Percentiles rank a stretch among this genome's conserved stretches.
phyloP scores from a whole-genome alignment of 2,797 vertebrate species.

The Sebastes hubbsi region DNA sequence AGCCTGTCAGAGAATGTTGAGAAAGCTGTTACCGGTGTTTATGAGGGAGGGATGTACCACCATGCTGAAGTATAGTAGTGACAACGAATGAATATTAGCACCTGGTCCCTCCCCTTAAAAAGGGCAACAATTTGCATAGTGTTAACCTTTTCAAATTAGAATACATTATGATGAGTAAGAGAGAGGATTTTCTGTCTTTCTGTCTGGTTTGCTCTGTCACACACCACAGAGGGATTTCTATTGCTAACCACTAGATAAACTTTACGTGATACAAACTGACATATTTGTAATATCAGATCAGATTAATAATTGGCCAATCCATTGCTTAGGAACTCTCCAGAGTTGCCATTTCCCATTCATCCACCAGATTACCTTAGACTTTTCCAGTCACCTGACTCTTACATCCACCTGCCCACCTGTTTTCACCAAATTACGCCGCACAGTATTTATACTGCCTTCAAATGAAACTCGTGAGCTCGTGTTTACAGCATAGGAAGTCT shows the following conservation, averaged over 20 bases:
- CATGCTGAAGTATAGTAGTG: not conserved
- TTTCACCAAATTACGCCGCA: not conserved
- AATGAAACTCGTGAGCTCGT: too few species aligned
- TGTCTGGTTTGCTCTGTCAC: not conserved
- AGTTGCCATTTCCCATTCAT: not conserved
- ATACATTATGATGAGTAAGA: not conserved
- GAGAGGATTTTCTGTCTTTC: not conserved
- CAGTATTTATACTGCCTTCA: too few species aligned
- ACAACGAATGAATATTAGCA: not conserved
- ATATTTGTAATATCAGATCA: not conserved
- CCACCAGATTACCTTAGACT: not conserved
- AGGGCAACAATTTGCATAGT: not conserved
- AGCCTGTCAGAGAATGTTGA: constrained; percentile 18
- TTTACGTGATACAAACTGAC: not conserved
- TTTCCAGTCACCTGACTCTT: not conserved
- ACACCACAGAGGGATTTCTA: not conserved
- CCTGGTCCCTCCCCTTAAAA: not conserved
- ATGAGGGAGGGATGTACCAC: not conserved
- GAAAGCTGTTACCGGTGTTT: constrained; percentile 16
- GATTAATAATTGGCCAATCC: not conserved
- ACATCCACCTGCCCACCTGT: not conserved
- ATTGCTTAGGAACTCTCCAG: not conserved
- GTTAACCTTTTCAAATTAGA: not conserved
- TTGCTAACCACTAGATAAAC: not conserved
- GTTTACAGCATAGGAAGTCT: too few species aligned